These are phyloP conservation scores for Meteorus colon DNA, from an alignment of 2,888 invertebrate genomes.

Conservation along the genomic window DNA sequence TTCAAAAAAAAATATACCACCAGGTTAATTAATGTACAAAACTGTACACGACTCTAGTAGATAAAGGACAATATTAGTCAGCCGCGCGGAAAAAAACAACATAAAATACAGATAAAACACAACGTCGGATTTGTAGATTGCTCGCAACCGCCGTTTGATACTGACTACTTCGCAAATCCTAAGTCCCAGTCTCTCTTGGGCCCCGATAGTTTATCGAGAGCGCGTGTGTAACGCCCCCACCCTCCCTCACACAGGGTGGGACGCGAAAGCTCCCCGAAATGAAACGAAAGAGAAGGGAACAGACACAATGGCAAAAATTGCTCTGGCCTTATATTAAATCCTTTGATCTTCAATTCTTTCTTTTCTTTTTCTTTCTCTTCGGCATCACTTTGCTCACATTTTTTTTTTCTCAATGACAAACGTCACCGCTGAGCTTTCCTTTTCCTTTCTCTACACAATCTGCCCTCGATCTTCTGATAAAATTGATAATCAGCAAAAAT, in stretches of 20 bases:
- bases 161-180: not conserved
- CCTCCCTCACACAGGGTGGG: constrained; percentile 11
- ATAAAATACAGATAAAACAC: not conserved
- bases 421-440: not conserved
- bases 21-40: not conserved
- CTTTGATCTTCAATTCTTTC: not conserved
- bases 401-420: not conserved
- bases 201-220: constrained; percentile 4
- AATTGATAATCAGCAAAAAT: not conserved
- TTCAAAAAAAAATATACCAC: not conserved
- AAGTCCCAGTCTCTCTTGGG: constrained; percentile 8
- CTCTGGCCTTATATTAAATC: not conserved
- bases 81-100: not conserved
- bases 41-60: not conserved
- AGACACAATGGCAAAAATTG: not conserved
- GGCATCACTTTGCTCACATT: not conserved
- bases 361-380: not conserved
- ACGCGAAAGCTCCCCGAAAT: constrained; percentile 30
- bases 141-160: constrained; percentile 1
- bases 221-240: not conserved
- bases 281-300: not conserved
- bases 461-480: constrained; percentile 18
- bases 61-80: not conserved
- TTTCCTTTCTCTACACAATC: constrained; percentile 4
- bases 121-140: not conserved